phyloP scores from a whole-genome alignment of 2,113 vertebrate species.

The Epinephelus lanceolatus region DNA sequence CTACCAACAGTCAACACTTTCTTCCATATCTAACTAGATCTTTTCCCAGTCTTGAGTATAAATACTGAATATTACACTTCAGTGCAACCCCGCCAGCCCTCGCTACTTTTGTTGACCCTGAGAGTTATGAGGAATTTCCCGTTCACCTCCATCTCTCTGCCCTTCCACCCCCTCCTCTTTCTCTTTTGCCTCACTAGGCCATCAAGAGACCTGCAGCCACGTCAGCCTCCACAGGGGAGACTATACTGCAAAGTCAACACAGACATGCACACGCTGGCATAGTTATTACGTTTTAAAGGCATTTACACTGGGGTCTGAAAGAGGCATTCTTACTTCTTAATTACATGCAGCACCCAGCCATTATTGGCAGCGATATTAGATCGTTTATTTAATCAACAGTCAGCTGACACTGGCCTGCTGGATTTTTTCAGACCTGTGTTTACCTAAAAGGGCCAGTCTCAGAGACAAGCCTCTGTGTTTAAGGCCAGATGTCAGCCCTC shows the following conservation, averaged over 20 bases:
- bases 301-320: slow-evolving; percentile 42
- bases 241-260: slow-evolving; percentile 45
- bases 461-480: slow-evolving; percentile 59
- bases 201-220: slow-evolving; percentile 70
- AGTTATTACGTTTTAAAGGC: slow-evolving; percentile 62
- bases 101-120: slow-evolving; percentile 73
- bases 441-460: slow-evolving; percentile 56
- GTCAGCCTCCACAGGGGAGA: slow-evolving; percentile 64
- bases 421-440: slow-evolving; percentile 63
- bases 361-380: slow-evolving; percentile 74
- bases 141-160: slow-evolving; percentile 26
- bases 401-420: slow-evolving; percentile 44
- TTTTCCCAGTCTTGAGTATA: slow-evolving; percentile 31
- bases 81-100: slow-evolving; percentile 35
- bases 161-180: slow-evolving; percentile 35
- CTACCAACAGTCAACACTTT: neutral
- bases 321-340: slow-evolving; percentile 62
- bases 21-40: slow-evolving; percentile 13
- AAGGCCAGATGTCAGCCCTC: slow-evolving; percentile 59
- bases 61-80: slow-evolving; percentile 63
- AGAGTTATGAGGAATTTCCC: slow-evolving; percentile 79
- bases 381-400: slow-evolving; percentile 75
- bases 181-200: slow-evolving; percentile 46
- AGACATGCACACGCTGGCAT: slow-evolving; percentile 32
- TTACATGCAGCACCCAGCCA: slow-evolving; percentile 44